A percentile compares a stretch with the other conserved stretches of the same genome.
These are phyloP conservation scores for Eupithecia pulchellata DNA, from an alignment of 2,888 invertebrate species.

Conservation along the genomic window DNA sequence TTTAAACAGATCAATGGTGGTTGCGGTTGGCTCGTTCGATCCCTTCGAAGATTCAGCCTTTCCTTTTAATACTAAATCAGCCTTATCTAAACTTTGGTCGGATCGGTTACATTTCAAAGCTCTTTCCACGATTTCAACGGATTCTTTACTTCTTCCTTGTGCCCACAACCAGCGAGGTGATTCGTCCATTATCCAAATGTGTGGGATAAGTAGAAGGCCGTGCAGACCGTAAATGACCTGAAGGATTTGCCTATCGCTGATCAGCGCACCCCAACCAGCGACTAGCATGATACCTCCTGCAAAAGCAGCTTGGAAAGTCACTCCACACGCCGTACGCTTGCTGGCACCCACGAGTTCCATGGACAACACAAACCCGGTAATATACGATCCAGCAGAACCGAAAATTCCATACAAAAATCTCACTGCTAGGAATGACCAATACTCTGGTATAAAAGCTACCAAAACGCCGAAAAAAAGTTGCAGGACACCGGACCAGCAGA, in stretches of 20 bases:
- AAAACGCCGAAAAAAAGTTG: constrained; percentile 90
- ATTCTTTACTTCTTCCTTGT: constrained; percentile 90
- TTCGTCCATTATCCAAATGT: constrained; percentile 96
- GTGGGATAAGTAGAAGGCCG: constrained; percentile 88
- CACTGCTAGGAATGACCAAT: constrained; percentile 88
- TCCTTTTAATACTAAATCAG: constrained; percentile 87
- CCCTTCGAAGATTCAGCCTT: constrained; percentile 77
- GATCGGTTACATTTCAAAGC: constrained; percentile 91
- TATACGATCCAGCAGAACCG: constrained; percentile 92
- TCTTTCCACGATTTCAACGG: constrained; percentile 90
- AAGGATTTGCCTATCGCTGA: constrained; percentile 89
- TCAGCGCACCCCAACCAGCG: constrained; percentile 92
- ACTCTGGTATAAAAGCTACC: constrained; percentile 92
- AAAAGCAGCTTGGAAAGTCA: constrained; percentile 92
- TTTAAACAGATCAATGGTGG: constrained; percentile 90
- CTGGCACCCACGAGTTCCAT: constrained; percentile 94
- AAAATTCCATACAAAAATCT: constrained; percentile 92
- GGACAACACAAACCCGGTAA: constrained; percentile 88
- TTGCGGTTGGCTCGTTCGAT: constrained; percentile 75
- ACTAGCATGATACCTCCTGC: constrained; percentile 93
- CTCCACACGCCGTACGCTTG: constrained; percentile 92
- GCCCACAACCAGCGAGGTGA: constrained; percentile 96
- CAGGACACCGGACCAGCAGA: constrained; percentile 91
- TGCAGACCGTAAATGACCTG: constrained; percentile 93
- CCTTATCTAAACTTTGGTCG: constrained; percentile 86